Conservation (phyloP, 2,888 invertebrate species). For the Deilephila elpenor region DNA sequence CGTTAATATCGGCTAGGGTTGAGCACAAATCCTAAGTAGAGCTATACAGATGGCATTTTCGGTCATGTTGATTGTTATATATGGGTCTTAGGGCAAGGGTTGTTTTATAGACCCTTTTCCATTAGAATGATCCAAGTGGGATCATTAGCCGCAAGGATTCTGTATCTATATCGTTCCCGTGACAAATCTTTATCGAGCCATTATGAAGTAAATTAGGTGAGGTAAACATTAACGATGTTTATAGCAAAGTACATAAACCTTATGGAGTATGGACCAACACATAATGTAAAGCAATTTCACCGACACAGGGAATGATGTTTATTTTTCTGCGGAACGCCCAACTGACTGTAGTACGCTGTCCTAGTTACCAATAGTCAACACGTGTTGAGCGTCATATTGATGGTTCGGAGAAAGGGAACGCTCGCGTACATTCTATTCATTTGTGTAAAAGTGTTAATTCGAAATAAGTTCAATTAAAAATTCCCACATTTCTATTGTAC, state of each 20-base stretch:
- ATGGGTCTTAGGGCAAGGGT: slow-evolving; percentile 57
- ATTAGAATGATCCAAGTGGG: slow-evolving; percentile 62
- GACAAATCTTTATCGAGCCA: slow-evolving; percentile 26
- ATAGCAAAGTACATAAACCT: slow-evolving; percentile 9
- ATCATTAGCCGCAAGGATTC: slow-evolving; percentile 58
- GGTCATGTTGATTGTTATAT: slow-evolving; percentile 62
- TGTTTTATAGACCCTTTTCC: slow-evolving; percentile 61
- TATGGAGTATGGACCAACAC: slow-evolving; percentile 10
- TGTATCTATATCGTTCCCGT: slow-evolving; percentile 56
- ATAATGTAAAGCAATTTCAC: slow-evolving; percentile 40
- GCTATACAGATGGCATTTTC: slow-evolving; percentile 52
- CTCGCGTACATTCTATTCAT: slow-evolving; percentile 28
- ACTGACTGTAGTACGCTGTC: slow-evolving; percentile 69
- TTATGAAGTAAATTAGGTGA: slow-evolving; percentile 18
- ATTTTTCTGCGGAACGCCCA: slow-evolving; percentile 63
- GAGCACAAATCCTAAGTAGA: slow-evolving; percentile 33
- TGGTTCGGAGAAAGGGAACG: slow-evolving; percentile 43
- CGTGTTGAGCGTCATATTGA: slow-evolving; percentile 61
- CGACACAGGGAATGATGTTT: slow-evolving; percentile 57
- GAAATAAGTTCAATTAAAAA: slow-evolving; percentile 19
- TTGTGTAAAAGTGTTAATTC: not conserved
- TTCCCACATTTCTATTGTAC: not conserved
- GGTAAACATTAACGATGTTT: slow-evolving; percentile 24
- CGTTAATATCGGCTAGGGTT: not conserved
- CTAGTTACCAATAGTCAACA: slow-evolving; percentile 64